These are phyloP conservation scores for Leptinotarsa rubiginosa DNA, from an alignment of 2,888 invertebrate species.

Conservation along the genomic window DNA sequence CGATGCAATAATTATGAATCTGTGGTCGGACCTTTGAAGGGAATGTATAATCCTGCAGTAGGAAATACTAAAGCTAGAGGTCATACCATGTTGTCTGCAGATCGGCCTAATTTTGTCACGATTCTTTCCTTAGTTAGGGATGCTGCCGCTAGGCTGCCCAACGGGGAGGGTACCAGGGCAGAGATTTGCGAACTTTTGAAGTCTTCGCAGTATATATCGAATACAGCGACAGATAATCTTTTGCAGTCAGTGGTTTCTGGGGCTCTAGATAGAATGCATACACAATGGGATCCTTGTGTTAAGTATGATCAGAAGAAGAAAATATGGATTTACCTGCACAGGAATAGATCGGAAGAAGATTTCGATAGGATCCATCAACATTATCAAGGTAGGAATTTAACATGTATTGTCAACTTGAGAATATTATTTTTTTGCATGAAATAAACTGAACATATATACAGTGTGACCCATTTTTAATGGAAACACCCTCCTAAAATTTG, in stretches of 20 bases:
- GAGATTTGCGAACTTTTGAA: constrained; percentile 90
- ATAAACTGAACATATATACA: no score
- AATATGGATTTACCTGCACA: constrained; percentile 95
- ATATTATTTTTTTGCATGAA: no score
- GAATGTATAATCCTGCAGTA: constrained; percentile 77
- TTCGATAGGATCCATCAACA: constrained; percentile 78
- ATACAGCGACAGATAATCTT: constrained; percentile 72
- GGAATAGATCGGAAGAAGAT: constrained; percentile 73
- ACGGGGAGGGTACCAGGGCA: constrained; percentile 92
- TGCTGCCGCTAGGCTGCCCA: constrained; percentile 92
- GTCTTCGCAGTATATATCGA: constrained; percentile 73
- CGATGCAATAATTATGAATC: constrained; percentile 87
- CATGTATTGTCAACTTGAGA: no score
- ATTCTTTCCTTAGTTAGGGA: constrained; percentile 92
- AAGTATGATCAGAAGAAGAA: constrained; percentile 92
- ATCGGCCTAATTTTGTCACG: constrained; percentile 90
- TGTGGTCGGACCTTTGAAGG: constrained; percentile 77
- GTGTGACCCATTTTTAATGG: no score
- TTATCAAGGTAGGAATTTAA: constrained; percentile 67
- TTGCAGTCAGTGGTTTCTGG: constrained; percentile 88
- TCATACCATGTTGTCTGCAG: constrained; percentile 84
- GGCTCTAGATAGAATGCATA: constrained; percentile 89
- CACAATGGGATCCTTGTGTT: constrained; percentile 92
- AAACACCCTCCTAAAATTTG: no score
- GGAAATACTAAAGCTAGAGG: constrained; percentile 77